Conservation (phyloP, 2,888 invertebrate species). For the Eupithecia subfuscata region DNA sequence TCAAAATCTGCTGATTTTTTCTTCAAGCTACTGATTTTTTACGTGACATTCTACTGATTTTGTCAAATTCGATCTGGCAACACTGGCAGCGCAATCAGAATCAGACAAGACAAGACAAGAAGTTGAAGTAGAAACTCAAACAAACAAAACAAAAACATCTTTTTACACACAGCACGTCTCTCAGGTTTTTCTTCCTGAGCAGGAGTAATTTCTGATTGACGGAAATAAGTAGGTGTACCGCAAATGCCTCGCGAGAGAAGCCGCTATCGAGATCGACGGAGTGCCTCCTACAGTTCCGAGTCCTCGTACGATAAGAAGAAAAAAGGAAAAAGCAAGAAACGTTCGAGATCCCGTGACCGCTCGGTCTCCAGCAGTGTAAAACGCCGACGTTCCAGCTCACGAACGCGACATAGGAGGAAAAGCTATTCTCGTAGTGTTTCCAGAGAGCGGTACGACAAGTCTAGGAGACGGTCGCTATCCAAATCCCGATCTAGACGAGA, state of each 20-base stretch:
- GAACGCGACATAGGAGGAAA: slow-evolving; percentile 63
- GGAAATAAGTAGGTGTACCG: not conserved
- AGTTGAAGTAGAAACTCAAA: no score
- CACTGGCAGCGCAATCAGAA: no score
- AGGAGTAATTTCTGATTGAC: not conserved
- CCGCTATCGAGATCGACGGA: slow-evolving; percentile 72
- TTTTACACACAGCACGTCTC: not conserved
- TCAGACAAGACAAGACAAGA: no score
- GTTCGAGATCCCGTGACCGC: slow-evolving; percentile 71
- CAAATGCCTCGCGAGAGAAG: slow-evolving; percentile 77
- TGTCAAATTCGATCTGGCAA: no score
- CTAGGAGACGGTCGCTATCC: slow-evolving; percentile 67
- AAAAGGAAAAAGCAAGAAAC: slow-evolving; percentile 72
- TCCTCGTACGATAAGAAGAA: slow-evolving; percentile 76
- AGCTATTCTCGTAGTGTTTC: slow-evolving; percentile 77
- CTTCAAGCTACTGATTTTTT: no score
- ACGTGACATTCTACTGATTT: no score
- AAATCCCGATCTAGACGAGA: slow-evolving; percentile 49
- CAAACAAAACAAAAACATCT: slow-evolving; percentile 2
- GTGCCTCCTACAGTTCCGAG: slow-evolving; percentile 74
- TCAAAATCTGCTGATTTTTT: no score
- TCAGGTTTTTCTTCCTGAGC: not conserved
- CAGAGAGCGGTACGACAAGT: slow-evolving; percentile 72
- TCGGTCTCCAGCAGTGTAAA: slow-evolving; percentile 68
- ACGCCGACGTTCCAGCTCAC: slow-evolving; percentile 68